Base-by-base conservation (phyloP, 35 echinoderm and acorn worm species). In the Holothuria glaberrima region DNA sequence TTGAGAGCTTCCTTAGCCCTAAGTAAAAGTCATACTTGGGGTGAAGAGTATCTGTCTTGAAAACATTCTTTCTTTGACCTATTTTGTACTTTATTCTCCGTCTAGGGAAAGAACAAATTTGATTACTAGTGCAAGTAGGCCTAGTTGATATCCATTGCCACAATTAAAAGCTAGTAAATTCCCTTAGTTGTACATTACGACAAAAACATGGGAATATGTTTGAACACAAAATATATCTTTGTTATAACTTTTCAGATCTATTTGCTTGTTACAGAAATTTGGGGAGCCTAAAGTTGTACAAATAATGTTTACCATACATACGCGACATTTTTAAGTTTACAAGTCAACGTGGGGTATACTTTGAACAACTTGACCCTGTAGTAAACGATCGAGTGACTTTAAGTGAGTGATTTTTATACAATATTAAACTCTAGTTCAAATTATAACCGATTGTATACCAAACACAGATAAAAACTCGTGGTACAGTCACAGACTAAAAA, bases 391-490 rank as follows among this genome's bases (percentile, higher is more conserved):
- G 9, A 69, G 31, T 30, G 10, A 33, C 25, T 69, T 33, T 33
- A 69, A 69, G 21, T 27, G 31, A 12, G 31, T 33, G 25, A 36
- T 9, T 35, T 5, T 36, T 74, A 35, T 71, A 31, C 31, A 54
- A 5, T 54, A 54, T 74, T 74, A 36, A 74, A 35, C 38, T 35
- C 70, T 26, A 19, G 74, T 56, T 78, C 45, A 78, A 78, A 78
- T 78, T 48, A 25, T n/a, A 78, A 22, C 50, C 33, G 18, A n/a
- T 33, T 16, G 36, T 78, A 78, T 28, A 10, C 20, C 25, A 78
- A 46, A 22, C 9, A 78, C 20, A 7, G 74, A 78, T 48, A 25
- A 78, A 66, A 46, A 46, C 10, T 4, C 44, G 44, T n/a, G n/a
- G n/a, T 10, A 5, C 44, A 46, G 5, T 14, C 50, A 78, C 13